Conservation (phyloP, 2,113 vertebrate genomes). For the Ahaetulla prasina region DNA sequence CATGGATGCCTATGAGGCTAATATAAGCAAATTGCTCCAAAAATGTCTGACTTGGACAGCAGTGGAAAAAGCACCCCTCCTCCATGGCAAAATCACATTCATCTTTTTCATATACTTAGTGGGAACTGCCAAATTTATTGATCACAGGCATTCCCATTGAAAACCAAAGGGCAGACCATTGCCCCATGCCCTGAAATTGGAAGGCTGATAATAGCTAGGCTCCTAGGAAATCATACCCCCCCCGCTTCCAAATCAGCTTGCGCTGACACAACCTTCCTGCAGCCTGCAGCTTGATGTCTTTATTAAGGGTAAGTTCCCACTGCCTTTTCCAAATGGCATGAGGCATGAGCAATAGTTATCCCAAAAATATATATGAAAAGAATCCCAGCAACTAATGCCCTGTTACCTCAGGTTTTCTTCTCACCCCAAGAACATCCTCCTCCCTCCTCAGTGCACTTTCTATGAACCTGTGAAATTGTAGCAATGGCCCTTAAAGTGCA, state of each 20-base stretch:
- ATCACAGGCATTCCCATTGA: not conserved
- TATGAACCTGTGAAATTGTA: constrained; percentile 86
- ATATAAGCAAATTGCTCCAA: not conserved
- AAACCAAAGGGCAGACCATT: not conserved
- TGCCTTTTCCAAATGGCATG: constrained; percentile 46
- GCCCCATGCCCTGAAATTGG: not conserved
- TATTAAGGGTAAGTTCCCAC: not conserved
- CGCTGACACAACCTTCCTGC: constrained; percentile 50
- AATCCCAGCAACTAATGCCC: constrained; percentile 39
- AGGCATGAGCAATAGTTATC: constrained; percentile 54
- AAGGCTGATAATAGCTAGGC: constrained; percentile 50
- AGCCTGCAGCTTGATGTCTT: constrained; percentile 41
- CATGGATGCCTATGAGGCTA: not conserved
- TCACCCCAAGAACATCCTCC: constrained; percentile 32
- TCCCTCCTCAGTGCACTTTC: constrained; percentile 78
- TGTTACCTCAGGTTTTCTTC: constrained; percentile 28
- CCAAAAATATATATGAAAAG: constrained; percentile 64
- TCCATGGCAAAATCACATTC: not conserved
- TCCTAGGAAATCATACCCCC: constrained; percentile 54
- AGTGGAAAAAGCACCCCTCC: not conserved
- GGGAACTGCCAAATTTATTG: not conserved
- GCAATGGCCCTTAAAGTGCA: constrained; percentile 79
- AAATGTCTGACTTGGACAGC: not conserved
- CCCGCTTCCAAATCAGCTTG: constrained; percentile 52
- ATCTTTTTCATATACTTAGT: not conserved